Percentiles rank a stretch among this genome's conserved stretches.
phyloP scores from a whole-genome alignment of 1,140 invertebrate species.

The Bombus turneri region DNA sequence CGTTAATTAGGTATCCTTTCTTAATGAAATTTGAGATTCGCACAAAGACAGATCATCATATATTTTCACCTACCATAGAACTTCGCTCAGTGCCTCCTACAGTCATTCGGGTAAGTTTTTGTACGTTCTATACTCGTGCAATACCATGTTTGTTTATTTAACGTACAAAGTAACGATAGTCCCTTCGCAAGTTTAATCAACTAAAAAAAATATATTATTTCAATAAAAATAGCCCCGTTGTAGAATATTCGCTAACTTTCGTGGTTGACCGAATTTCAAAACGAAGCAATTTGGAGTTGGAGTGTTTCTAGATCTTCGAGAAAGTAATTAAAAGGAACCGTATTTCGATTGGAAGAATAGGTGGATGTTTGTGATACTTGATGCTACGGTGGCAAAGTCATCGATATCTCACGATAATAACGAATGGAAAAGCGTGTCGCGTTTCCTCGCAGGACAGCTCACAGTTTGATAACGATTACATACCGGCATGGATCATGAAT shows the following conservation, averaged over 20 bases:
- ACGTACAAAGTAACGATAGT: no score
- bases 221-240: no score
- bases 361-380: neutral
- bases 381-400: neutral
- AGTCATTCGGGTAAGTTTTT: no score
- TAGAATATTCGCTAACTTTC: neutral
- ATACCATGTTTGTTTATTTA: no score
- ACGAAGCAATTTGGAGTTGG: neutral
- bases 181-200: no score
- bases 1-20: neutral
- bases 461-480: neutral
- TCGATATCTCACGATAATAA: neutral
- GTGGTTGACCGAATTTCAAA: neutral
- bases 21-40: neutral
- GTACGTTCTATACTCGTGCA: no score
- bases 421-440: conserved; percentile 19
- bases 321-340: neutral
- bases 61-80: neutral
- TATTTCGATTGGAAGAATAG: neutral
- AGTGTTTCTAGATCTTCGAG: neutral
- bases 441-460: neutral
- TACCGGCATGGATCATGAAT: neutral
- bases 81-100: no score
- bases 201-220: neutral
- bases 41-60: neutral